A percentile compares a stretch with the other conserved stretches of the same genome.
Evolutionary conservation across 2,797 vertebrate genomes (phyloP).

Genomic region (Esox masquinongy): DNA sequence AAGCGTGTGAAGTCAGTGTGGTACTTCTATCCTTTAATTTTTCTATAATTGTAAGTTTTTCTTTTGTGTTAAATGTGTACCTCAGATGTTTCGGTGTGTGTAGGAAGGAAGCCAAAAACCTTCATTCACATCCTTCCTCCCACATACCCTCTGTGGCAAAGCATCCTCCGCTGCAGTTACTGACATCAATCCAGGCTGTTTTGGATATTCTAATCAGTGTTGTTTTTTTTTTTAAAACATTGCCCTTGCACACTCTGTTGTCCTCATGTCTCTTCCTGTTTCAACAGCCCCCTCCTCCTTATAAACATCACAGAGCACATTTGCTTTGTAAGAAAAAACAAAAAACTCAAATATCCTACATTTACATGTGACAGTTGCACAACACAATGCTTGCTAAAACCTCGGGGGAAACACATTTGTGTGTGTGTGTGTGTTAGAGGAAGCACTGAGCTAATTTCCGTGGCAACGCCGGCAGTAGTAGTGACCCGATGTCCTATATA

Average conservation of each 20-base stretch:
- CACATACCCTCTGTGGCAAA: not conserved
- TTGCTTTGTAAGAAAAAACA: not conserved
- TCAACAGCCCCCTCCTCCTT: constrained; percentile 3
- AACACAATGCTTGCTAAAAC: constrained; percentile 47
- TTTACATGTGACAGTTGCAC: constrained; percentile 31
- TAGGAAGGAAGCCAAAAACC: not conserved
- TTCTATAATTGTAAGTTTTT: not conserved
- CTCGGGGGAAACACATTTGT: too few relatives aligned
- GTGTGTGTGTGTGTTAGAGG: constrained; percentile 33
- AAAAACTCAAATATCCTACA: not conserved
- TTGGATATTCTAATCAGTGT: constrained; percentile 18
- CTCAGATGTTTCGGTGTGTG: not conserved
- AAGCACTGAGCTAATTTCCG: constrained; percentile 70
- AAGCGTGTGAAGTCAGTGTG: not conserved
- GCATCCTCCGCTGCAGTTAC: not conserved
- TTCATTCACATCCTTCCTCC: not conserved
- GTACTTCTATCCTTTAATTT: not conserved
- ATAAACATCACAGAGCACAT: constrained; percentile 11
- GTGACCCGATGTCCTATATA: constrained; percentile 64
- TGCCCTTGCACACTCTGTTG: constrained; percentile 30
- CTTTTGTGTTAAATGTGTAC: not conserved
- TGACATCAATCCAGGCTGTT: not conserved
- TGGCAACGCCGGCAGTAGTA: constrained; percentile 24
- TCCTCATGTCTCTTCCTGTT: constrained; percentile 28
- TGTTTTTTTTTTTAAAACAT: constrained; percentile 13